phyloP scores from a whole-genome alignment of 2,797 vertebrate species.

The Coreius guichenoti region DNA sequence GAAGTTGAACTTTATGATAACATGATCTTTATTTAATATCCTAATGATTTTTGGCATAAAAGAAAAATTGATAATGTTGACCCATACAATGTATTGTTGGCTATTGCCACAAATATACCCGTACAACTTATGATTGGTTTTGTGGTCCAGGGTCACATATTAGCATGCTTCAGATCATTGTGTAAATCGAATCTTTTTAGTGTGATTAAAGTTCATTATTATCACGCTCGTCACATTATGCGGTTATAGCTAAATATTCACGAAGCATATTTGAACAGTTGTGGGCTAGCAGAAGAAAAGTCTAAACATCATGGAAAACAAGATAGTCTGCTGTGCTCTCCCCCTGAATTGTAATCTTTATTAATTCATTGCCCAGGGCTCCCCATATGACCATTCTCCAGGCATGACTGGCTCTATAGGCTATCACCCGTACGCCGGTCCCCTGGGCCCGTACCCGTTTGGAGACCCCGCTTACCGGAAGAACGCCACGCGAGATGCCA shows the following conservation, averaged over 20 bases:
- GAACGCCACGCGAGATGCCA: conserved; percentile 92
- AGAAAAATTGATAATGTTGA: too few relatives aligned
- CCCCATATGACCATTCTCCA: conserved; percentile 86
- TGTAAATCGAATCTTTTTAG: neutral
- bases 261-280: neutral
- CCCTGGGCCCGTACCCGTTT: conserved; percentile 87
- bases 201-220: neutral
- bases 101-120: too few relatives aligned
- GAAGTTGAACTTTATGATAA: too few relatives aligned
- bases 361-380: conserved; percentile 75
- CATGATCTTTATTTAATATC: too few relatives aligned
- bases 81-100: too few relatives aligned
- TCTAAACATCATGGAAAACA: neutral
- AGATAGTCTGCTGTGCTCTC: neutral
- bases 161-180: neutral
- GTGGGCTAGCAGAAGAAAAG: neutral
- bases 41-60: too few relatives aligned
- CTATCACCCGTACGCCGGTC: conserved; percentile 88
- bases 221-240: neutral
- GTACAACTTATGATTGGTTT: too few relatives aligned
- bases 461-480: conserved; percentile 92
- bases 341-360: conserved; percentile 23
- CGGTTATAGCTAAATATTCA: neutral
- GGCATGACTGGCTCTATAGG: conserved; percentile 87
- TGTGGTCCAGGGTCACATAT: neutral